Percentiles rank a stretch among this genome's conserved stretches.
Evolutionary conservation across 2,888 invertebrate species (phyloP).

Genomic region (Drosophila monieri): DNA sequence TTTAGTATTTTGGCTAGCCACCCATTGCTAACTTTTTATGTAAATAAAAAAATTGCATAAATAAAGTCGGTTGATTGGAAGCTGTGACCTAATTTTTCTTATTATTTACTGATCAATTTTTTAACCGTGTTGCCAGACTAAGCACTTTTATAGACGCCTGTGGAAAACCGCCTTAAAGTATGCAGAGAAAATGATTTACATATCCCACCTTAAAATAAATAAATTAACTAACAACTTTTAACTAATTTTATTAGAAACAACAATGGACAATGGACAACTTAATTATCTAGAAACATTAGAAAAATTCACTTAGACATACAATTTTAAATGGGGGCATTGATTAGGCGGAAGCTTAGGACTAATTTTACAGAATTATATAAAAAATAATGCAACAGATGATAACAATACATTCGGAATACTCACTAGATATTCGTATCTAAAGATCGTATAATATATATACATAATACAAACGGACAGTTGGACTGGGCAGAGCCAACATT

Average conservation of each 20-base stretch:
- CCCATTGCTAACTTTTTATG: background rate
- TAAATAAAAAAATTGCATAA: background rate
- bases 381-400: conserved; percentile 53
- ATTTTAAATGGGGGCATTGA: conserved; percentile 21
- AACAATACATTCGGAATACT: conserved; percentile 45
- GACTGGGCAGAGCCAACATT: conserved; percentile 15
- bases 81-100: background rate
- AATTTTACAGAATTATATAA: conserved; percentile 43
- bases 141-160: no score
- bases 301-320: conserved; percentile 35
- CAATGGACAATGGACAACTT: conserved; percentile 29
- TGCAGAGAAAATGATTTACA: background rate
- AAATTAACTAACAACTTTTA: background rate
- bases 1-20: background rate
- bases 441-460: conserved; percentile 34
- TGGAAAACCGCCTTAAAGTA: conserved; percentile 3
- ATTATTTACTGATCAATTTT: background rate
- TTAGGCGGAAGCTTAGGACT: conserved; percentile 32
- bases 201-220: background rate
- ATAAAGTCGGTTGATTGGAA: background rate
- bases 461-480: conserved; percentile 47
- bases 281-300: conserved; percentile 34
- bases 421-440: conserved; percentile 42
- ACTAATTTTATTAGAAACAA: conserved; percentile 43
- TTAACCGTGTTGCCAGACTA: background rate